phyloP scores from a whole-genome alignment of 2,113 vertebrate genomes.

The Actenoides lindsayi region DNA sequence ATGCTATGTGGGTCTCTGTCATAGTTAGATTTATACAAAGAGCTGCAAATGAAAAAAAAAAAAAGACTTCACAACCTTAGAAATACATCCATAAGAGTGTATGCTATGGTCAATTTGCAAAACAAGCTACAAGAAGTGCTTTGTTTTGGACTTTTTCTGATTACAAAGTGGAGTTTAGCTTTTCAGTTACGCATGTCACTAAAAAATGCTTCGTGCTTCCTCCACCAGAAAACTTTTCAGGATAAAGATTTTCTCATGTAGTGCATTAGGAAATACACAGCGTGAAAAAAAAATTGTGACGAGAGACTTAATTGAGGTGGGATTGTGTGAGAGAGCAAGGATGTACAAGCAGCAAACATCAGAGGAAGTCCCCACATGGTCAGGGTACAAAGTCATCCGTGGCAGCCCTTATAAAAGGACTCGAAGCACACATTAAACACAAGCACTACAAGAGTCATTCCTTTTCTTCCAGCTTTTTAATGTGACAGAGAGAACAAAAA shows the following conservation, averaged over 20 bases:
- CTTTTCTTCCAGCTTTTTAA: conserved; percentile 56
- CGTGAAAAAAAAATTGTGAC: neutral
- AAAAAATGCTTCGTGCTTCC: neutral
- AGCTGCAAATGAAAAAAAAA: neutral
- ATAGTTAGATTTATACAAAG: neutral
- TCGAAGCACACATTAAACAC: neutral
- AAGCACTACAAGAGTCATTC: neutral
- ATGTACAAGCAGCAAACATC: neutral
- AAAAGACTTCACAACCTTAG: neutral
- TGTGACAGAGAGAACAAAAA: conserved; percentile 10
- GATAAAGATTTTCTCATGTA: neutral
- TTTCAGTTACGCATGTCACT: neutral
- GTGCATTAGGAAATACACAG: neutral
- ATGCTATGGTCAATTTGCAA: neutral
- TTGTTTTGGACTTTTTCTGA: neutral
- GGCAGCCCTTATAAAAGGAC: neutral
- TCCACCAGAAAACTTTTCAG: neutral
- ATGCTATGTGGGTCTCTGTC: neutral
- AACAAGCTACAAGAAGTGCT: neutral
- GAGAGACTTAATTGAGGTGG: neutral
- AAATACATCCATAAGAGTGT: neutral
- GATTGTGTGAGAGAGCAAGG: neutral
- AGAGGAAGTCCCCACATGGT: neutral
- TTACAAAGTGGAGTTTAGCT: neutral
- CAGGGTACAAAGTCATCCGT: neutral